Evolutionary conservation across 2,113 vertebrate genomes (phyloP).

Genomic region (Gallinago undulata): DNA sequence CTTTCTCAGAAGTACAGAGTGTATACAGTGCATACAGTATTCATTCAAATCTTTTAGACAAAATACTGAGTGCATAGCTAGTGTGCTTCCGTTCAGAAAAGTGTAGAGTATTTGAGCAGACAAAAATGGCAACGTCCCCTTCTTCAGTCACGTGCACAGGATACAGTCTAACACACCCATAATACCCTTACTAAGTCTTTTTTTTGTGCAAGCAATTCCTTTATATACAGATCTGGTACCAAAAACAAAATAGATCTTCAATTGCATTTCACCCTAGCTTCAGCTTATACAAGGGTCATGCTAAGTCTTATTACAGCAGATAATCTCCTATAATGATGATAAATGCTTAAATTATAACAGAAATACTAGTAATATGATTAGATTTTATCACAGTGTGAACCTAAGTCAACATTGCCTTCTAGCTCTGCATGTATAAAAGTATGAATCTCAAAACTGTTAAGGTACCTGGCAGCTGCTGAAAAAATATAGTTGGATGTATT

Average conservation of each 20-base stretch:
- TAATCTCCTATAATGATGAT: constrained; percentile 16
- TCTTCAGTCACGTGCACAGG: neutral
- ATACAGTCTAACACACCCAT: neutral
- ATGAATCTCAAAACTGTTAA: neutral
- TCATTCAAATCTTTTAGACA: neutral
- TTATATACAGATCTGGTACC: neutral
- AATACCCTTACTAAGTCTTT: constrained; percentile 5
- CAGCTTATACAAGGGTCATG: neutral
- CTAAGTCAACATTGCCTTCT: neutral
- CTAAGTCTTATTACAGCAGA: constrained; percentile 16
- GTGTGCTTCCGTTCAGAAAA: neutral
- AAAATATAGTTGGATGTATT: neutral
- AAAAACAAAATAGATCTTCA: neutral
- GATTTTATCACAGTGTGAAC: neutral
- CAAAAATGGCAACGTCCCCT: neutral
- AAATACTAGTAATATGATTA: neutral
- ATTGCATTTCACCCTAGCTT: neutral
- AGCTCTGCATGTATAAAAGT: neutral
- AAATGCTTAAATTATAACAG: neutral
- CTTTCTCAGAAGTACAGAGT: neutral
- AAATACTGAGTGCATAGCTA: neutral
- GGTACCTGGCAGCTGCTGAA: neutral
- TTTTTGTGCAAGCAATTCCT: neutral
- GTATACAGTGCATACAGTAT: neutral
- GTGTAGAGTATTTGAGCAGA: neutral